phyloP scores from a whole-genome alignment of 2,888 invertebrate genomes.

The Fragum sueziense region DNA sequence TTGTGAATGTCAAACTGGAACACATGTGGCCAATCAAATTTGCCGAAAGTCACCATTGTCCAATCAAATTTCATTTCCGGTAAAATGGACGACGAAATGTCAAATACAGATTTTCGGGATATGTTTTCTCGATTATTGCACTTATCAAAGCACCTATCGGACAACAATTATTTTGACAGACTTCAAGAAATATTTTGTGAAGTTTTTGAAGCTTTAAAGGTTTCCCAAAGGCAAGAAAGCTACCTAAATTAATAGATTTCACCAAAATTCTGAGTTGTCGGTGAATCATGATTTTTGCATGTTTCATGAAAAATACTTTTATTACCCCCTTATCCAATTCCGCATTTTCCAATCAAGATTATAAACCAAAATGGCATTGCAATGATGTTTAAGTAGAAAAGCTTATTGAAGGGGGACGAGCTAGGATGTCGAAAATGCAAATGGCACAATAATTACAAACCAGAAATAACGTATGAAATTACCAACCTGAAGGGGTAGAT shows the following conservation, averaged over 20 bases:
- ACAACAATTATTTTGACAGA: background rate
- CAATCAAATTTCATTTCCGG: background rate
- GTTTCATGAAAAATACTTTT: background rate
- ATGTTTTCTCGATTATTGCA: background rate
- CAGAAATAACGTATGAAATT: no score
- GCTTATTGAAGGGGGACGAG: background rate
- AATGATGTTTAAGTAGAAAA: background rate
- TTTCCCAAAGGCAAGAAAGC: background rate
- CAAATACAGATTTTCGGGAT: background rate
- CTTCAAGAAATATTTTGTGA: background rate
- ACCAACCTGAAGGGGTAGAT: no score
- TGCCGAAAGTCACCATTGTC: background rate
- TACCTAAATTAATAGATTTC: no score
- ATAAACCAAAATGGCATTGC: background rate
- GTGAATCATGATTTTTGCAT: background rate
- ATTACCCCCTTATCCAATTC: background rate
- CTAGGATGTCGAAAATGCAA: no score
- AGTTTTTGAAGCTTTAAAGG: background rate
- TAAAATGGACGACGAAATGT: conserved; percentile 1
- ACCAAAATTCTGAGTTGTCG: no score
- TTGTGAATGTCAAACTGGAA: background rate
- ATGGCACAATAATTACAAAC: no score
- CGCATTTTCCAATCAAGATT: background rate
- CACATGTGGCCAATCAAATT: conserved; percentile 2
- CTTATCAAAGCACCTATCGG: background rate